A percentile compares a stretch with the other conserved stretches of the same genome.
Evolutionary conservation across 1,140 invertebrate genomes (phyloP).

Genomic region (Sarcophaga bullata): DNA sequence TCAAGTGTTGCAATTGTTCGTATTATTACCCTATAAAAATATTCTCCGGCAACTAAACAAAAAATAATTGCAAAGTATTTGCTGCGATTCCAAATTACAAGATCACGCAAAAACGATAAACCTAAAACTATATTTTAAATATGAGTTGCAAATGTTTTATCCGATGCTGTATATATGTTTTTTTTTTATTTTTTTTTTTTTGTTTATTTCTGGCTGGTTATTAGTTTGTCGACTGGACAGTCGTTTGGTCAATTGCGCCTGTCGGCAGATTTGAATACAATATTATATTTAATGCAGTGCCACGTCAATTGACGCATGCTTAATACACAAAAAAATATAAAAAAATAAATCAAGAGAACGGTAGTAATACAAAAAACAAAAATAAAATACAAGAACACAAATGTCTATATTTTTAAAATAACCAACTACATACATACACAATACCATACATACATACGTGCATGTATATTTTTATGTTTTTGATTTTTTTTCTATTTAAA

Average conservation of each 20-base stretch:
- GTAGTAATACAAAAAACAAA: not conserved
- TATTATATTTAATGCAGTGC: not conserved
- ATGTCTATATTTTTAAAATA: not conserved
- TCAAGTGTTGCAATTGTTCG: too few relatives aligned
- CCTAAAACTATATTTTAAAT: too few relatives aligned
- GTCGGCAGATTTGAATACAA: not conserved
- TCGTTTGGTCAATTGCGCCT: not conserved
- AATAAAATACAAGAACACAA: not conserved
- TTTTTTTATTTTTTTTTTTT: slow-evolving; percentile 9
- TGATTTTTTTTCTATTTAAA: not conserved
- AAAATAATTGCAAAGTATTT: too few relatives aligned
- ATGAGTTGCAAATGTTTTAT: too few relatives aligned
- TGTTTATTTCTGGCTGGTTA: not conserved
- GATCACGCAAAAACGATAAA: too few relatives aligned
- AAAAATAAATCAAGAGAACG: slow-evolving; percentile 2
- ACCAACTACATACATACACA: slow-evolving; percentile 21
- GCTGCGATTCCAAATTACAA: too few relatives aligned
- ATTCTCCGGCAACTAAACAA: too few relatives aligned
- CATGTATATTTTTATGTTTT: not conserved
- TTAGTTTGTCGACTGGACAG: not conserved
- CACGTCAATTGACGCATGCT: slow-evolving; percentile 35
- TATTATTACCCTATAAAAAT: too few relatives aligned
- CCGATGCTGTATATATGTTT: not conserved
- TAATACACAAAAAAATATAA: slow-evolving; percentile 18
- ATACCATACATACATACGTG: not conserved